Evolutionary conservation across 2,888 invertebrate species (phyloP), one percentile per base, ranked within the genome.

Genomic region (Parnassius orleans): DNA sequence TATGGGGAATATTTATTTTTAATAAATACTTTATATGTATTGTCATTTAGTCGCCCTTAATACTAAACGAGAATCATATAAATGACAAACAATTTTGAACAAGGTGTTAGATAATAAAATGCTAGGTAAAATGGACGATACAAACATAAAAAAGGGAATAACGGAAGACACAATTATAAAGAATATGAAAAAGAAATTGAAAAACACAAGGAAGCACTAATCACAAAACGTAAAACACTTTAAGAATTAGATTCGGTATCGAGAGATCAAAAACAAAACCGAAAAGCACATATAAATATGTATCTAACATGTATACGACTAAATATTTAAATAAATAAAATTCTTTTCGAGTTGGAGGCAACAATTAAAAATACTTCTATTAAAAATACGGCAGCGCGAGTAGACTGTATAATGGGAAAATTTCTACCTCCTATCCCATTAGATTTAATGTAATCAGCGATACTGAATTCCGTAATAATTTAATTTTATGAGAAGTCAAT

Each of bases 31-130:
- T 88, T 80, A 90, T 89, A 91, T 90, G 90, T 79, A 84, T 88
- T 87, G 87, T 91, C 90, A 89, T 90, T 91, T 90, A 90, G 90
- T 87, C 88, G 90, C 90, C 90, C 90, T 91, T 89, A 86, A 77
- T 76, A 90, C 90, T 87, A 90, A 90, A 90, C 82, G 87, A 90
- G 87, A 90, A 86, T 75, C 88, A 90, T 90, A 90, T 89, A 86
- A 84, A 74, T 67, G 12, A 52, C 11, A 10, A n/a, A 43, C 24
- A 53, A 48, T n/a, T 48, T 19, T 50, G 41, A 9, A 51, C 11
- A 59, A 51, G 14, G 46, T 15, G 41, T 58, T 53, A 58, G 46
- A 46, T 12, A 14, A 52, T 12, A 54, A 61, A 61, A 63, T 57
- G 14, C 19, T 57, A 53, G 42, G 46, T 47, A 48, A 43, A 42